Conservation (phyloP, 2,113 vertebrate genomes). For the Scomber scombrus region DNA sequence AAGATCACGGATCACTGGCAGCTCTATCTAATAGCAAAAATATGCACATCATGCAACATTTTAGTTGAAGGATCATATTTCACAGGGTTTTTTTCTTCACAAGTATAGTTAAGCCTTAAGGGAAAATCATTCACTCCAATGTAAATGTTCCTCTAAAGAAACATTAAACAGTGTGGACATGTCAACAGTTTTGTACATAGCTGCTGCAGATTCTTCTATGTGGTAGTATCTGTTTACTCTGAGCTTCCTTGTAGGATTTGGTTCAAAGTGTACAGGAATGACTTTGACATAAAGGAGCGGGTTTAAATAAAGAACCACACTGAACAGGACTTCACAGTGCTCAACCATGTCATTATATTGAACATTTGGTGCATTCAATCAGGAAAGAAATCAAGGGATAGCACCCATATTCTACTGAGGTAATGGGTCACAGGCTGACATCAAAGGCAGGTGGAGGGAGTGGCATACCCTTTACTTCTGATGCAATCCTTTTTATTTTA, state of each 20-base stretch:
- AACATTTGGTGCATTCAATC: neutral
- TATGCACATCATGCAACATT: constrained; percentile 10
- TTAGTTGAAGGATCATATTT: neutral
- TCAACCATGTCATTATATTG: neutral
- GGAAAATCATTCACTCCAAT: too few relatives aligned
- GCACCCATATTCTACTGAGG: neutral
- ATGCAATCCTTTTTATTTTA: constrained; percentile 6
- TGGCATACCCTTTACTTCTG: constrained; percentile 1
- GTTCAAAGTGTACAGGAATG: neutral
- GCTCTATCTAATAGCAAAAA: constrained; percentile 7
- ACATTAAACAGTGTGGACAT: neutral
- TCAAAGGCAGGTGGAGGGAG: constrained; percentile 3
- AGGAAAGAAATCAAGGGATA: neutral
- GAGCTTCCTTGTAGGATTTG: neutral
- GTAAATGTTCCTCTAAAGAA: neutral
- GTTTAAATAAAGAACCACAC: neutral
- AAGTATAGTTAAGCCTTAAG: neutral
- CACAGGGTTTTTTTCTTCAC: neutral
- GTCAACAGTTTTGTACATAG: too few relatives aligned
- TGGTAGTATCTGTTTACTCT: neutral
- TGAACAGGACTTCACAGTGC: neutral
- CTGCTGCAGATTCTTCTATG: neutral
- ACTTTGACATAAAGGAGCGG: neutral
- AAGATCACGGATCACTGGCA: constrained; percentile 16
- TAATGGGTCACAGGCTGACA: constrained; percentile 13